These are phyloP conservation scores for Nerophis ophidion DNA, from an alignment of 2,113 vertebrate species.

Conservation along the genomic window DNA sequence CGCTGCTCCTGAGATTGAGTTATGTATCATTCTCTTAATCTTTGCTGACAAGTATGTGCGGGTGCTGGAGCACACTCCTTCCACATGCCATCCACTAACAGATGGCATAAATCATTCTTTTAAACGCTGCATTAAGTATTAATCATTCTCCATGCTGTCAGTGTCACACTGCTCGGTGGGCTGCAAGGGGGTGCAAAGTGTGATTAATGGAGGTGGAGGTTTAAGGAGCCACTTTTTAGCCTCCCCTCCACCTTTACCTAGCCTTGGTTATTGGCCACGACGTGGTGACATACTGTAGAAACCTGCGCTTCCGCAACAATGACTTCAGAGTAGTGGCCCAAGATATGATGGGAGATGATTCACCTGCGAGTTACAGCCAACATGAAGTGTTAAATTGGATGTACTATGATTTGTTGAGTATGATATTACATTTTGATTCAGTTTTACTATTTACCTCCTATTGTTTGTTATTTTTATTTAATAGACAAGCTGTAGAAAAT, in stretches of 20 bases:
- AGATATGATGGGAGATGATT: conserved; percentile 55
- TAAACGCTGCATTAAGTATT: conserved; percentile 78
- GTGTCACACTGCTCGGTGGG: conserved; percentile 62
- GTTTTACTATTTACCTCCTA: neutral
- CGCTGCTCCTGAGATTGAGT: conserved; percentile 64
- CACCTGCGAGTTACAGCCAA: conserved; percentile 4
- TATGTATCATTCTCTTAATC: conserved; percentile 73
- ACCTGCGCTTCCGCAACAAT: conserved; percentile 40
- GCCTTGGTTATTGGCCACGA: conserved; percentile 30
- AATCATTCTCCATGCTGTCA: conserved; percentile 75
- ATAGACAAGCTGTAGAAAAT: neutral
- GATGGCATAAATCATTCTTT: conserved; percentile 80
- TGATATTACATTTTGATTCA: conserved; percentile 10
- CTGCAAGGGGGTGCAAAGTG: conserved; percentile 62
- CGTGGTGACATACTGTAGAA: conserved; percentile 19
- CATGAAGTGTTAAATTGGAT: conserved; percentile 16
- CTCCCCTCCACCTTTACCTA: conserved; percentile 42
- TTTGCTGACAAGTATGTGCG: conserved; percentile 65
- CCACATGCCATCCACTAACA: conserved; percentile 68
- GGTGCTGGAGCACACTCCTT: conserved; percentile 62
- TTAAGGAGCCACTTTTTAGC: conserved; percentile 53
- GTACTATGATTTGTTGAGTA: conserved; percentile 4
- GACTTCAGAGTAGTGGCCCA: conserved; percentile 46
- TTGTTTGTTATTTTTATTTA: neutral
- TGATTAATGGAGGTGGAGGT: conserved; percentile 75